Evolutionary conservation across 2,888 invertebrate genomes (phyloP), one percentile per base, ranked within the genome.

Genomic region (Synanthedon myopaeformis): DNA sequence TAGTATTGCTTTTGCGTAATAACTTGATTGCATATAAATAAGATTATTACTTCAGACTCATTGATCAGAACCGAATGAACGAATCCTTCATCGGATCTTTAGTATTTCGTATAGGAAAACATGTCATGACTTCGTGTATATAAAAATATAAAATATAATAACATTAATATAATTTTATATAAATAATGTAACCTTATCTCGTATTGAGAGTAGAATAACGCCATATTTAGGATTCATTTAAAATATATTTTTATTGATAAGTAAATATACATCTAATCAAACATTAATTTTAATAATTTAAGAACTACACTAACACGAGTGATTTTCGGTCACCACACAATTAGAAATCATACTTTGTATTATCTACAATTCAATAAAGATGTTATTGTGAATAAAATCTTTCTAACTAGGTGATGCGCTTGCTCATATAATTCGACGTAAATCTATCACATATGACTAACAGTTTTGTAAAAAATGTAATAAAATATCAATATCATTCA

Each of bases 401-500:
- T 64, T 69, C 65, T 72, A 77, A 59, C 67, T 77, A 78, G 57
- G 70, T 75, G 74, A 75, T 71, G 66, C 64, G 61, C 63, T 61
- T 58, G 59, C 64, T 67, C 60, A 61, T 23, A 23, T 70, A 72
- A 64, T 69, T 77, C 64, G 69, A 76, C 63, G 66, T 74, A 69
- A 59, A 69, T 63, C 62, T 73, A 71, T 74, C 72, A 70, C 64
- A 71, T 76, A 77, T 63, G 66, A 67, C 76, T 78, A 76, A 74
- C 69, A 72, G 65, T 73, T 71, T 74, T 71, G 75, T 82, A 80
- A 76, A 79, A 76, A 76, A 68, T 73, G 67, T 82, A 84, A 74
- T 82, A 82, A 81, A 83, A 83, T 81, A 83, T 79, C 72, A 81
- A 76, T 81, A 80, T 79, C 79, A 79, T 82, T 82, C 82, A 82